Conservation (phyloP, 1,140 invertebrate species). For the Habropoda laboriosa region DNA sequence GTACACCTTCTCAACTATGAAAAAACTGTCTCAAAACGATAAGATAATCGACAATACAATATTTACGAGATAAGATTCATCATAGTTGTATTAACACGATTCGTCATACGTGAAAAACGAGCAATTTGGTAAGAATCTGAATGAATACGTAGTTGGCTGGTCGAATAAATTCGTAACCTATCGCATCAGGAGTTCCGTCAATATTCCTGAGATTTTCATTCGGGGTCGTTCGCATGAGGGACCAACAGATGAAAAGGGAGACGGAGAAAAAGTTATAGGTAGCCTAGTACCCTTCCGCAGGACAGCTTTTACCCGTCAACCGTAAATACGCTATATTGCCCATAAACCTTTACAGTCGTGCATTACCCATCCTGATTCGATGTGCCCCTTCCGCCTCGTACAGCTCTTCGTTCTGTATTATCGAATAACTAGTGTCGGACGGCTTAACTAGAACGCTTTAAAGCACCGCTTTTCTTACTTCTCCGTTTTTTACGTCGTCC, state of each 20-base stretch:
- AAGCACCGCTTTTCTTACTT: slow-evolving; percentile 30
- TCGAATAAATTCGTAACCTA: slow-evolving; percentile 33
- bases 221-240: slow-evolving; percentile 33
- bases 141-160: neutral
- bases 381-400: slow-evolving; percentile 14
- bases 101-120: slow-evolving; percentile 59
- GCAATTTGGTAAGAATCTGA: neutral
- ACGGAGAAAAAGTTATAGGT: slow-evolving; percentile 44
- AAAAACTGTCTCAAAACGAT: too few species aligned
- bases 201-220: slow-evolving; percentile 65
- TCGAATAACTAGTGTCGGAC: slow-evolving; percentile 71
- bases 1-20: too few species aligned
- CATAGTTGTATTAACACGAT: slow-evolving; percentile 80
- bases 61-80: slow-evolving; percentile 71
- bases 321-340: slow-evolving; percentile 81
- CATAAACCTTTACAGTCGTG: slow-evolving; percentile 80
- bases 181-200: slow-evolving; percentile 58
- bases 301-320: slow-evolving; percentile 69
- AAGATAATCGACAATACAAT: too few species aligned
- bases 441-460: slow-evolving; percentile 67
- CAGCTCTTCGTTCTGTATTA: slow-evolving; percentile 67
- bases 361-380: slow-evolving; percentile 75
- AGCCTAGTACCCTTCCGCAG: slow-evolving; percentile 48
- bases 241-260: slow-evolving; percentile 31
- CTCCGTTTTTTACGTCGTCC: neutral